Conservation (phyloP, 2,888 invertebrate genomes). For the Disparrhopalites patrizii region DNA sequence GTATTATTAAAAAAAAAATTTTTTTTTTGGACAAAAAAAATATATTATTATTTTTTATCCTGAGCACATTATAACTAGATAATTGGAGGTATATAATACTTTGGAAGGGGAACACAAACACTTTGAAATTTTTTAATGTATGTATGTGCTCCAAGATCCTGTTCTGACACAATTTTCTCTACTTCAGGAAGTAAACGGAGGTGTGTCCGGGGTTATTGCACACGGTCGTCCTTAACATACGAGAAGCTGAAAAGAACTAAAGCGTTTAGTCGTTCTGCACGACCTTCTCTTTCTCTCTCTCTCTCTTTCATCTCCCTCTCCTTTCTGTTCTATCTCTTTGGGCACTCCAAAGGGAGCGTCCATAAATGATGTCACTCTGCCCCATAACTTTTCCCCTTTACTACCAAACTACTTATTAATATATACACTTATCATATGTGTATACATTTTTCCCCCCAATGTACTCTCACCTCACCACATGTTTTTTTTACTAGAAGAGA, state of each 20-base stretch:
- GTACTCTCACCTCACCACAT: neutral
- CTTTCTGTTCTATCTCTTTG: too few relatives aligned
- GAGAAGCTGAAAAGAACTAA: constrained; percentile 27
- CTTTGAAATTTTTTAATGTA: too few relatives aligned
- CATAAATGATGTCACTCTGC: constrained; percentile 6
- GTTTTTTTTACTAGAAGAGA: too few relatives aligned
- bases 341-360: constrained; percentile 10
- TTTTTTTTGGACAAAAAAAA: neutral
- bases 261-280: constrained; percentile 20
- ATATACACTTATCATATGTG: too few relatives aligned
- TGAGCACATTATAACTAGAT: too few relatives aligned
- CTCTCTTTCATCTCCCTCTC: neutral
- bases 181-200: constrained; percentile 30
- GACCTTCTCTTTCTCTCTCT: constrained; percentile 26
- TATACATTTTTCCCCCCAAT: neutral
- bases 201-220: constrained; percentile 31
- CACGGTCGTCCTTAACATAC: constrained; percentile 25
- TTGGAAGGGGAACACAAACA: too few relatives aligned
- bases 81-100: too few relatives aligned
- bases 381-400: neutral
- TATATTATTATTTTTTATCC: neutral
- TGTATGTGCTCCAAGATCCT: neutral
- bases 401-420: too few relatives aligned
- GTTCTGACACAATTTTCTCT: constrained; percentile 10
- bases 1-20: neutral